Evolutionary conservation across 92 coral and sea anemone species (phyloP), one percentile per base, ranked within the genome.

Genomic region (Porites cylindrica): DNA sequence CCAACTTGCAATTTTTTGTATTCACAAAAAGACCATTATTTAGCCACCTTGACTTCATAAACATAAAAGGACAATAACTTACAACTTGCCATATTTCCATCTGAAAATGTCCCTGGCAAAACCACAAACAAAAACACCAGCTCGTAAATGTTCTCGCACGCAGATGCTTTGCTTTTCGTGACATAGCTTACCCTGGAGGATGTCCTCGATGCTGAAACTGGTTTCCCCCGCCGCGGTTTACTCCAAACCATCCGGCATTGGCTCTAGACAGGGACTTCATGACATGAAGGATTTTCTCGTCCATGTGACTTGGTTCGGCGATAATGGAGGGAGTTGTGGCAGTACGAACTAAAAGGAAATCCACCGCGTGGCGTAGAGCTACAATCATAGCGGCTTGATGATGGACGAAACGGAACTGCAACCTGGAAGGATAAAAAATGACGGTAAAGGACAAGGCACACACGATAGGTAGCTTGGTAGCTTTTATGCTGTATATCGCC

Each of bases 371-470:
- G 47, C 99, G 99, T 66, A 97, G 79, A 3, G 99, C 99, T 3
- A 97, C 99, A 56, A 97, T 88, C 94, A 93, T 90, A 76, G 99
- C 98, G 24, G 96, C 99, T 70, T 97, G 99, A 21, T 82, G 88
- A 70, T 95, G 94, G 32, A 96, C 95, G 90, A 97, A 93, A 51
- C 99, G 98, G 47, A 95, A 92, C 80, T 91, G 93, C 65, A 97
- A 82, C 99, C 99, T 97, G 88, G 18, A 3, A 58, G 61, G 50
- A 53, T 70, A 69, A 13, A 70, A 32, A 19, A 76, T 2, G 50
- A 12, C 4, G 47, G 8, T 43, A 20, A 7, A 64, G 9, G 47
- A 38, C 47, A 38, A 38, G 47, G 6, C 5, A 38, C 0, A 3
- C 47, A 38, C 47, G 47, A 21, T 21, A 21, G 23, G 23, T 21